Percentiles rank a stretch among this genome's conserved stretches.
phyloP scores from a whole-genome alignment of 2,797 vertebrate genomes.

The Helarctos malayanus region DNA sequence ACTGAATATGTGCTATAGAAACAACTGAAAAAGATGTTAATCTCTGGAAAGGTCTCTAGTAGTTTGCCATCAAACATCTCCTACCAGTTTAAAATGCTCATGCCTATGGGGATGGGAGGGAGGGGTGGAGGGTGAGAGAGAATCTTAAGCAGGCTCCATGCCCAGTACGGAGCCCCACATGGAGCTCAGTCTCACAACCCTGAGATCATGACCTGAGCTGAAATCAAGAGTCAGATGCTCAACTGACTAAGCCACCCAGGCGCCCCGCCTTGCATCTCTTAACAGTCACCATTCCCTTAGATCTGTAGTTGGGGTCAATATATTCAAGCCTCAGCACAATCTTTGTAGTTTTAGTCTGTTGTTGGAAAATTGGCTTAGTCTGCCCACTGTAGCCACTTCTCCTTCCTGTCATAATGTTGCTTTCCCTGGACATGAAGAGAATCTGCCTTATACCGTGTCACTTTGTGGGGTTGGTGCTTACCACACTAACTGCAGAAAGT shows the following conservation, averaged over 20 bases:
- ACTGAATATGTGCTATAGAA: neutral
- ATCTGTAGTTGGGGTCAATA: neutral
- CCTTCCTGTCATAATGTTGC: neutral
- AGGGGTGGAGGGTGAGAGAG: no score
- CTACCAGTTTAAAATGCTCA: neutral
- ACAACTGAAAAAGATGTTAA: neutral
- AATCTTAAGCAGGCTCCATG: neutral
- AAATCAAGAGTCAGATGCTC: neutral
- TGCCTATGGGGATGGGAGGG: no score
- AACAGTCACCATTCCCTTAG: neutral
- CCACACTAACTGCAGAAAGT: neutral
- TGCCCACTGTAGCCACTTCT: neutral
- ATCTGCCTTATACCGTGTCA: neutral
- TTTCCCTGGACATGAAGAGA: neutral
- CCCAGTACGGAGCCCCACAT: neutral
- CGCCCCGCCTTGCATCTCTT: neutral
- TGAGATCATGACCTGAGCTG: neutral
- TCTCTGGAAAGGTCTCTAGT: neutral
- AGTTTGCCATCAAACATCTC: neutral
- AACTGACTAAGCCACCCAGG: neutral
- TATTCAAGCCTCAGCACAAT: neutral
- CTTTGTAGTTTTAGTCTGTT: neutral
- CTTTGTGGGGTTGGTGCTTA: neutral
- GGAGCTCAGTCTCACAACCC: neutral
- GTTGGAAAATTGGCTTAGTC: neutral